Evolutionary conservation across 2,888 invertebrate species (phyloP), one percentile per base, ranked within the genome.

Genomic region (Aquatica leii): DNA sequence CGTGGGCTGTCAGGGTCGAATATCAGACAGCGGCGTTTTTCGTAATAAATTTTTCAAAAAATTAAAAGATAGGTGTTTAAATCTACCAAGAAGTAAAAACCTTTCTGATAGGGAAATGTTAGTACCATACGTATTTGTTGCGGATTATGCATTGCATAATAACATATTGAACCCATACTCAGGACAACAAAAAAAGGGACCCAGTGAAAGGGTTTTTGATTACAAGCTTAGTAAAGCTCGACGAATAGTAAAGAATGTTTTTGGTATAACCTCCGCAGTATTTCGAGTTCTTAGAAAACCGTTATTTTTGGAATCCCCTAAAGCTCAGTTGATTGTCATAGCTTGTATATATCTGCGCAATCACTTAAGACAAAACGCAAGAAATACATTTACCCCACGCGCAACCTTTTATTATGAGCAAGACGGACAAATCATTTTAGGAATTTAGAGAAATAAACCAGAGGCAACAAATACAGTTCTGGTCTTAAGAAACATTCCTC

Each of bases 211-310:
- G 11, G 37, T 37, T 37, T 37, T 11, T 12, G 9, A 37, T 12
- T 37, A 37, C 14, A 37, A 11, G 37, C 2, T 37, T 3, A 37
- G 37, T 37, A 37, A 11, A 37, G 11, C 37, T 37, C 37, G 4
- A 11, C 14, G 14, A 37, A 37, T 37, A 37, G 37, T 37, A 37
- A 11, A 37, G 37, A 37, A 37, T 37, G 11, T 3, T 37, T 37
- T 37, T 37, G 4, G 14, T 12, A 37, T 37, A 37, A 12, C 2
- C 37, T 37, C 37, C 9, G 37, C 37, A 37, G 14, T 37, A 37
- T 37, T 37, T 37, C 37, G 37, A 37, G 37, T 37, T 37, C 37
- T 37, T 37, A 37, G 37, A 37, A 37, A 37, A 37, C 37, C 37
- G 4, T 12, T 37, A 37, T 11, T 37, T 37, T 37, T 37, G 37